Base-by-base conservation (phyloP, 2,797 vertebrate genomes). In the Dendrocincla tyrannina region DNA sequence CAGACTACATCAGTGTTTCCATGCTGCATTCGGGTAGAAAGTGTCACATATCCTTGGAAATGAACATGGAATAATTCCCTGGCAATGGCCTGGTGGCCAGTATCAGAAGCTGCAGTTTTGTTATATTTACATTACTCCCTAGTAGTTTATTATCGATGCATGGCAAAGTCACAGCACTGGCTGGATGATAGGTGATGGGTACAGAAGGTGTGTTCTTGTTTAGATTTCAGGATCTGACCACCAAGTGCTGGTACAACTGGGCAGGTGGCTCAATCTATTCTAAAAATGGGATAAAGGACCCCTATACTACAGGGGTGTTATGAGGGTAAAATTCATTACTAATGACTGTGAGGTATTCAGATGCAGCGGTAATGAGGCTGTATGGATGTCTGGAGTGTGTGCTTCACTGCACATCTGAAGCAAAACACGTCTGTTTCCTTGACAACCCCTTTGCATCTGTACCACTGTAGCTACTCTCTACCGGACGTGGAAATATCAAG, bases 391-490 rank as follows among this genome's bases (percentile, higher is more conserved):
- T 96, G 80, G 91, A 90, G 88, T 91, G 49, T 46, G 83, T 95
- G 92, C 95, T 96, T 92, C 95, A 67, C 69, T 94, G 95, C 79
- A 88, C 91, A 88, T 42, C 82, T 49, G 89, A 96, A 84, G 82
- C 63, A 95, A 91, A 93, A 94, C 73, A 76, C 1, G 28, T 94
- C 92, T 91, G 95, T 96, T 96, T 95, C 95, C 95, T 84, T 96
- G 96, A 77, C 94, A 94, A 96, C 94, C 53, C 18, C 89, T 78
- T 80, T 95, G 89, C 88, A 83, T 91, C 79, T 49, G n/a, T 63
- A 73, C 73, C 20, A 0, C 13, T 79, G 76, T 76, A 92, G 59
- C 88, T 81, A 73, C 69, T 89, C 67, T 78, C 63, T 59, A 14
- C 66, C 1, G 4, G 66, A 50, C 0, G 5, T 56, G 73, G n/a